Evolutionary conservation across 2,797 vertebrate species (phyloP).

Genomic region (Eulemur rubriventer): DNA sequence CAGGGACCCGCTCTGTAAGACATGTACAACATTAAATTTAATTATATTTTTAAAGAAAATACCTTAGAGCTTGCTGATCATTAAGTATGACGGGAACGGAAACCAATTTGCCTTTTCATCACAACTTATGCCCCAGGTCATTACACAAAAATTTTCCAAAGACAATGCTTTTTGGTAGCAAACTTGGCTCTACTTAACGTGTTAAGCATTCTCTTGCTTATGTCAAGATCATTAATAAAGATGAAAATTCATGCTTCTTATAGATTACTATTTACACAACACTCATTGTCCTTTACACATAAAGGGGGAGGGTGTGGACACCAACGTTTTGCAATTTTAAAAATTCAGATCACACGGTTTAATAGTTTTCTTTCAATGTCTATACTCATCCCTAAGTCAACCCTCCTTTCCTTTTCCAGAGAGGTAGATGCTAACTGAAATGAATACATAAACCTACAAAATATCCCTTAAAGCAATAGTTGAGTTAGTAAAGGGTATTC

Average conservation of each 20-base stretch:
- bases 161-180: slow-evolving; percentile 51
- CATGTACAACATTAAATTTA: slow-evolving; percentile 24
- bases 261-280: slow-evolving; percentile 83
- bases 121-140: slow-evolving; percentile 44
- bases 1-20: neutral
- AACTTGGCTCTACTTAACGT: slow-evolving; percentile 62
- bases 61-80: slow-evolving; percentile 32
- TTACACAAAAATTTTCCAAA: slow-evolving; percentile 46
- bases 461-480: neutral
- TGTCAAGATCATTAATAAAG: slow-evolving; percentile 79
- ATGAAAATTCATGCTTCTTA: slow-evolving; percentile 82
- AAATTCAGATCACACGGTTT: slow-evolving; percentile 75
- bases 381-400: slow-evolving; percentile 76
- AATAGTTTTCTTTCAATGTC: slow-evolving; percentile 79
- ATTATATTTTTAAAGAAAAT: slow-evolving; percentile 51
- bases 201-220: slow-evolving; percentile 76
- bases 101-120: slow-evolving; percentile 20
- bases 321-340: slow-evolving; percentile 65
- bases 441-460: slow-evolving; percentile 38
- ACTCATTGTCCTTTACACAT: slow-evolving; percentile 76
- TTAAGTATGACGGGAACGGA: slow-evolving; percentile 20
- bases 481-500: neutral
- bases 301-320: neutral
- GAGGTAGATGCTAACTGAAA: slow-evolving; percentile 76
- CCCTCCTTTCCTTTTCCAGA: slow-evolving; percentile 70